A percentile compares a stretch with the other conserved stretches of the same genome.
Conservation (phyloP, 2,888 invertebrate genomes). For the Cremastobaeus sp. region DNA sequence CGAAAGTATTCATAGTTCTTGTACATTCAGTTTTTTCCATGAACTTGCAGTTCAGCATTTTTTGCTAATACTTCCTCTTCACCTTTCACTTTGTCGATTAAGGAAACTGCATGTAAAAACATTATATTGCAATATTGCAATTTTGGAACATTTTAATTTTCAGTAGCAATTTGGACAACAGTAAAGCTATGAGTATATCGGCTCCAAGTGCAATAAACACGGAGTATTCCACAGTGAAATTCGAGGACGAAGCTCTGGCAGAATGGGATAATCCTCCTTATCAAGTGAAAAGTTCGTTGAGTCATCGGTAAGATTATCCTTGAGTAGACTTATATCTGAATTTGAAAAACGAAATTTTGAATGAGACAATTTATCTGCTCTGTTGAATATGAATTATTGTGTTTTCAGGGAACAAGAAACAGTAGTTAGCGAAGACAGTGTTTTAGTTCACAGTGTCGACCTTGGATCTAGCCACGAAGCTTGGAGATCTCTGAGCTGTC, state of each 20-base stretch:
- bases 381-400: not conserved
- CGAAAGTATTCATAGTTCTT: no score
- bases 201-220: constrained; percentile 92
- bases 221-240: constrained; percentile 85
- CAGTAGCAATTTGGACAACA: constrained; percentile 84
- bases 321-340: not conserved
- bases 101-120: no score
- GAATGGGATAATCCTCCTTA: constrained; percentile 74
- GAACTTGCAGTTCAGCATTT: no score
- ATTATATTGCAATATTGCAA: no score
- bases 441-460: constrained; percentile 77
- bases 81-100: no score
- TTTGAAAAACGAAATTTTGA: not conserved
- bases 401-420: constrained; percentile 62
- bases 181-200: constrained; percentile 88
- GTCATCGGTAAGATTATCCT: constrained; percentile 69
- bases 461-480: constrained; percentile 83
- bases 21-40: no score
- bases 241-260: constrained; percentile 82
- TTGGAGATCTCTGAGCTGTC: constrained; percentile 90
- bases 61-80: no score
- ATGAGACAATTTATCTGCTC: no score
- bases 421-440: constrained; percentile 78
- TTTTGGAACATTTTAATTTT: constrained; percentile 62
- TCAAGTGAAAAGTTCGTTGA: constrained; percentile 75